Base-by-base conservation (phyloP, 2,113 vertebrate genomes). In the Orthonyx spaldingii region DNA sequence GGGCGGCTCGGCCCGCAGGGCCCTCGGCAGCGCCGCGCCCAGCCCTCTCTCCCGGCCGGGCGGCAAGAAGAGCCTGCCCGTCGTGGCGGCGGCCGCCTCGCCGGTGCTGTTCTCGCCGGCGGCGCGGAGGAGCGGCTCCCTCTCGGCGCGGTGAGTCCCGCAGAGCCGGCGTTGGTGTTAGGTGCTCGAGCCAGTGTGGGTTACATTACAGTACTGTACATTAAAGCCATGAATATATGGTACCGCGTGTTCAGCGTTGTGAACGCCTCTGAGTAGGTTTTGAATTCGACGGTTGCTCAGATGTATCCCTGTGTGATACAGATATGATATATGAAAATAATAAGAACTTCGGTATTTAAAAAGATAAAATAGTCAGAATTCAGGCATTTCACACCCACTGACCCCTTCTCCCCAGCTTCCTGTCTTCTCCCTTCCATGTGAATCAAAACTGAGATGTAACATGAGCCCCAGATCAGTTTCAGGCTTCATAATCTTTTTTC, bases 121-220 rank as follows among this genome's bases (percentile, higher is more conserved):
- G 26, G 91, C 96, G 59, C 90, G 97, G 47, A 95, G 97, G n/a
- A 97, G 88, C 75, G 87, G 96, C 49, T 96, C 97, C 17, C 79
- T 97, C 6, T 97, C 97, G 16, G 96, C 97, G 4, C 97, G 98
- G 98, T 98, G 79, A 97, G 98, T 96, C 13, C 33, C 4, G 21
- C 53, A 2, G 1, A 5, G 4, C 52, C 46, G 49, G 56, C 65
- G 42, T 10, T 8, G 26, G 1, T 4, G 42, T 15, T 32, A 0
- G 22, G 13, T 13, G 66, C 42, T 37, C 21, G 7, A 2, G 19
- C 22, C 50, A 0, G 7, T 12, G 52, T 3, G 50, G 42, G 21
- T 5, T 37, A 7, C 37, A 1, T 4, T 10, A 3, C 3, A 2
- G 11, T 8, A 1, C n/a, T 59, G 24, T 22, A 6, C 39, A 2